Base-by-base conservation (phyloP, 1,140 invertebrate species). In the Plectrocnemia conspersa region DNA sequence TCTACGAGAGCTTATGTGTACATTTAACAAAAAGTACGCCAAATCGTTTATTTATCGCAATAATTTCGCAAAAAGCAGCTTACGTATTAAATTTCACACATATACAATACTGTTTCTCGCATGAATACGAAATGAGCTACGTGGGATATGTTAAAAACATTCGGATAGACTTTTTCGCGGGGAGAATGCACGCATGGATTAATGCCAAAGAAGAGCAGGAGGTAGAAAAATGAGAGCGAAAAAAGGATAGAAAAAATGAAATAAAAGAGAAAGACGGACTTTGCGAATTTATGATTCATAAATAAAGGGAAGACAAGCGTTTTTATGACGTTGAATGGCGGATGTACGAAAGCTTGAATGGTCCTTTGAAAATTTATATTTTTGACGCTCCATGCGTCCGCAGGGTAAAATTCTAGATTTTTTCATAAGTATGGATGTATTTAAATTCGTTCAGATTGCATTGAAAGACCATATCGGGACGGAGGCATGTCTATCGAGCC, bases 121-220 rank as follows among this genome's bases (percentile, higher is more conserved):
- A 50, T 50, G 47, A 50, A 50, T 50, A 50, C 27, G 25, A 50
- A 50, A 50, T 38, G 35, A 38, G 22, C 18, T 27, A 18, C 23
- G 27, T 25, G 11, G 21, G 19, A 23, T 9, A 42, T 42, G 21
- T 42, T 42, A 16, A 15, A 22, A 22, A 19, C 23, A 21, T 22
- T 16, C n/a, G 1, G 33, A 11, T 21, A 36, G 25, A 47, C 27
- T 47, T 18, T 33, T 47, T 47, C 45, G 27, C 29, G 33, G 21
- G 35, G 47, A 38, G 40, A 50, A 33, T 18, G 47, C 33, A 50
- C 47, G 47, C 47, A 50, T 50, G 47, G 47, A 50, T 50, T 50
- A 50, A 50, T 50, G 47, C 47, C 22, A 50, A 50, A 38, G 33
- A 50, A 10, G 33, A 50, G 22, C 32, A 48, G 2, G 19, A 33